These are phyloP conservation scores for Calephelis virginiensis DNA, from an alignment of 1,140 invertebrate species.

Conservation along the genomic window DNA sequence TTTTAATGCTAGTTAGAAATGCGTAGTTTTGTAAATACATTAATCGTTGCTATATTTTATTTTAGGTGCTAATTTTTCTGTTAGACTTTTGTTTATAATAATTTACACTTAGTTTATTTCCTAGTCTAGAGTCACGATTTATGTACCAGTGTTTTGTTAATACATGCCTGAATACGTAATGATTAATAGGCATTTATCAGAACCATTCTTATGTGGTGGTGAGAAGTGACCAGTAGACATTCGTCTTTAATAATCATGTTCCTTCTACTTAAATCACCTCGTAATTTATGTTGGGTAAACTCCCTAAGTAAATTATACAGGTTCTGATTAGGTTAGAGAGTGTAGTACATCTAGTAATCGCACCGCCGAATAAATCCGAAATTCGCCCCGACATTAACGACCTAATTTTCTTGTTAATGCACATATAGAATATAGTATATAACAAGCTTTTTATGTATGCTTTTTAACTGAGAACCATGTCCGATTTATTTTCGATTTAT, in stretches of 20 bases:
- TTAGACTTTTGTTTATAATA: slow-evolving; percentile 43
- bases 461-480: slow-evolving; percentile 16
- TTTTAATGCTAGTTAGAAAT: slow-evolving; percentile 64
- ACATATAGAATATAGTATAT: slow-evolving; percentile 4
- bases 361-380: slow-evolving; percentile 62
- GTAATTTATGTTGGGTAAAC: slow-evolving; percentile 73
- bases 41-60: slow-evolving; percentile 63
- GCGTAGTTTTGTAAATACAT: slow-evolving; percentile 66
- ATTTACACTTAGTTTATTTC: slow-evolving; percentile 32
- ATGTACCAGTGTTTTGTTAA: slow-evolving; percentile 25
- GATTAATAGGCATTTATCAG: slow-evolving; percentile 62
- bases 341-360: slow-evolving; percentile 52
- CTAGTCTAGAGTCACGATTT: slow-evolving; percentile 57
- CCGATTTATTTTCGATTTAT: slow-evolving; percentile 14
- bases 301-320: slow-evolving; percentile 78
- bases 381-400: slow-evolving; percentile 46
- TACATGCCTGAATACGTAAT: slow-evolving; percentile 19
- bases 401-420: slow-evolving; percentile 10
- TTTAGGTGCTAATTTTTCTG: slow-evolving; percentile 67
- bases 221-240: slow-evolving; percentile 64
- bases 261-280: slow-evolving; percentile 79
- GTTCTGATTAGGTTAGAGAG: slow-evolving; percentile 77
- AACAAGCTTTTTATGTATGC: slow-evolving; percentile 12
- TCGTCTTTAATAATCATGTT: slow-evolving; percentile 57
- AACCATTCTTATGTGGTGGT: slow-evolving; percentile 66